Evolutionary conservation across 2,797 vertebrate species (phyloP).

Genomic region (Sebastes goodei): DNA sequence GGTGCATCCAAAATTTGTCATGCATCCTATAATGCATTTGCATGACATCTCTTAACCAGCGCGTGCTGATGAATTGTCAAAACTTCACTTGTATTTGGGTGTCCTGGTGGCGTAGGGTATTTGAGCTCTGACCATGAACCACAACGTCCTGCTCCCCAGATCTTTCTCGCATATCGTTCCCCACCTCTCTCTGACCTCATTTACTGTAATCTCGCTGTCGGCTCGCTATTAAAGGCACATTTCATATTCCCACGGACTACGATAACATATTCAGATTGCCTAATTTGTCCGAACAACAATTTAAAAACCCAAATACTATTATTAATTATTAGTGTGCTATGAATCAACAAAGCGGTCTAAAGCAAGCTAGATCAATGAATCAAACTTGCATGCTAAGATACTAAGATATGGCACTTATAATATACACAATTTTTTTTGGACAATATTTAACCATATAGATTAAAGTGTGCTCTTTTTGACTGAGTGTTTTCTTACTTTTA

Average conservation of each 20-base stretch:
- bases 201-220: neutral
- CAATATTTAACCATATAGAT: no score
- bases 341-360: neutral
- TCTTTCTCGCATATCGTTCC: neutral
- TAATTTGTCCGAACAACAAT: no score
- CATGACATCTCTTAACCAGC: neutral
- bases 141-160: neutral
- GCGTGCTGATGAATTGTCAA: neutral
- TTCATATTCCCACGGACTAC: no score
- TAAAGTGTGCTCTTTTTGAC: no score
- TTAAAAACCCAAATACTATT: no score
- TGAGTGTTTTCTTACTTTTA: no score
- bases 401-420: no score
- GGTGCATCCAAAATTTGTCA: slow-evolving; percentile 52
- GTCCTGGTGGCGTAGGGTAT: neutral
- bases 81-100: neutral
- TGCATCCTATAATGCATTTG: slow-evolving; percentile 22
- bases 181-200: neutral
- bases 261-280: no score
- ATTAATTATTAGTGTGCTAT: neutral
- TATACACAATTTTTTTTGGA: no score
- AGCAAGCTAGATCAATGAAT: no score
- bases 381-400: no score
- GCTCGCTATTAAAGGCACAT: neutral
- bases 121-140: neutral